Conservation (phyloP, 2,888 invertebrate species). For the Archips xylosteana region DNA sequence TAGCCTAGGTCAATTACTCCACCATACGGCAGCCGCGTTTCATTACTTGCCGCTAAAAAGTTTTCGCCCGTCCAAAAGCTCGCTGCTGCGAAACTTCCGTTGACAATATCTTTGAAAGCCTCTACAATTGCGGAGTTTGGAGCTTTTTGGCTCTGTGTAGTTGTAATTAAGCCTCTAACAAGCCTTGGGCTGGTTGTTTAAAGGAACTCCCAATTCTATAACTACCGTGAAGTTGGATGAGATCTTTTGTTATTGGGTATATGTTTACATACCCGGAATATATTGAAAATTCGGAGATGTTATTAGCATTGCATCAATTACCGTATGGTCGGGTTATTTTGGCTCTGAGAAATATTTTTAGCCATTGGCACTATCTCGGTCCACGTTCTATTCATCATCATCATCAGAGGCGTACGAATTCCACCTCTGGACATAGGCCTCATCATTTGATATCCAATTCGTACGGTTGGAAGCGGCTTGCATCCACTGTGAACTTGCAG, state of each 20-base stretch:
- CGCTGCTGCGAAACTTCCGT: conserved; percentile 37
- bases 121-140: conserved; percentile 39
- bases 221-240: conserved; percentile 2
- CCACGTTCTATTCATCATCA: no score
- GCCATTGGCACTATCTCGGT: no score
- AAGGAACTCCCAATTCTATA: conserved; percentile 28
- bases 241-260: neutral
- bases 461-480: no score
- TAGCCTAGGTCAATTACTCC: neutral
- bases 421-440: no score
- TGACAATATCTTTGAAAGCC: conserved; percentile 43
- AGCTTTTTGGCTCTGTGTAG: conserved; percentile 40
- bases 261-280: neutral
- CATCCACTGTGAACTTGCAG: no score
- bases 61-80: conserved; percentile 17
- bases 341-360: no score
- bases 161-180: conserved; percentile 41
- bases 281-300: neutral
- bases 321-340: no score
- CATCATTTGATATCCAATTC: no score
- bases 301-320: neutral
- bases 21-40: conserved; percentile 15
- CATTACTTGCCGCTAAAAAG: conserved; percentile 39
- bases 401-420: no score
- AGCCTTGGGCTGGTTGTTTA: conserved; percentile 27